Conservation (phyloP, 2,113 vertebrate genomes). For the Vombatus ursinus region DNA sequence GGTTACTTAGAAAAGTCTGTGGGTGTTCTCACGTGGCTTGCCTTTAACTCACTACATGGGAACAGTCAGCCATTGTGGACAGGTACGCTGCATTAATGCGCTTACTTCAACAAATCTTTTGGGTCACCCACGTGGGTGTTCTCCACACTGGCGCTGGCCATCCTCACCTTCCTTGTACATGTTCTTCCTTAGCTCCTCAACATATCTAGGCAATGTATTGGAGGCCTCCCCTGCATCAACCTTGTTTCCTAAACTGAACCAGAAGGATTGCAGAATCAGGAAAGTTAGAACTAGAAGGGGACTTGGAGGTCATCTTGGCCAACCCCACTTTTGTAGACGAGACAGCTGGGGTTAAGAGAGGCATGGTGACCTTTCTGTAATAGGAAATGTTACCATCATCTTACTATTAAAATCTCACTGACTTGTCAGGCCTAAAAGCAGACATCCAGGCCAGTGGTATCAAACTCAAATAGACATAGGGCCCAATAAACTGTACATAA, state of each 20-base stretch:
- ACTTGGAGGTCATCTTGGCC: not conserved
- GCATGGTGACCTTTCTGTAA: not conserved
- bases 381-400: not conserved
- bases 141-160: not conserved
- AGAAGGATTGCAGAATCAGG: not conserved
- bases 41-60: not conserved
- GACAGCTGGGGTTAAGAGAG: not conserved
- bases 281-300: not conserved
- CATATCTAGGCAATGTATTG: not conserved
- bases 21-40: not conserved
- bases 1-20: not conserved
- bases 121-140: not conserved
- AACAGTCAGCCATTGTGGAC: not conserved
- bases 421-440: not conserved
- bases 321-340: not conserved
- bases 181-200: not conserved
- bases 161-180: not conserved
- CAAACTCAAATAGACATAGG: not conserved
- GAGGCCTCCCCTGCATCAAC: not conserved
- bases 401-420: not conserved
- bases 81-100: not conserved
- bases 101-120: not conserved
- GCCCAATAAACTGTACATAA: not conserved
- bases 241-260: not conserved
- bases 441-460: not conserved